Base-by-base conservation (phyloP, 1,140 invertebrate species). In the Drosophila ficusphila region DNA sequence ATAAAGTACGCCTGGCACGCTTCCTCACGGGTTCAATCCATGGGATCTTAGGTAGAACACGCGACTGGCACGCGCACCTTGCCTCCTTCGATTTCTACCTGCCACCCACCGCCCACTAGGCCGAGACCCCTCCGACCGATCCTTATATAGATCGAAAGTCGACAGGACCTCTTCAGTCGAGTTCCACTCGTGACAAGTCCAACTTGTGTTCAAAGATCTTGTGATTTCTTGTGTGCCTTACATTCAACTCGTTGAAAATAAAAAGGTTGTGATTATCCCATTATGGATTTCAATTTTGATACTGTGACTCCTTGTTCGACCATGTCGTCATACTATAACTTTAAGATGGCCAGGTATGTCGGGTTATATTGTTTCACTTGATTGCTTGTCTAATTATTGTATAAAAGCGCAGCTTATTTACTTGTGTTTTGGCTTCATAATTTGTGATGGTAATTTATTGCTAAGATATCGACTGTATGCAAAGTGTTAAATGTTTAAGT, bases 121-220 rank as follows among this genome's bases (percentile, higher is more conserved):
- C n/a, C 41, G 25, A 11, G 12, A 21, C 36, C 58, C 25, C 34
- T 46, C 19, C 9, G n/a, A 1, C 6, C 57, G 58, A 51, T 70
- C 56, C 49, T 88, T 86, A 86, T 88, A 86, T 86, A 86, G 82
- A 36, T 41, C 51, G 54, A 1, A 7, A 4, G 39, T 8, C 11
- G 5, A 0, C 38, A 19, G 12, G 14, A 34, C 14, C 34, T 53
- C 42, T 51, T 86, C 81, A 86, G 82, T 86, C 70, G 82, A 86
- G 82, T 86, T 69, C 33, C 48, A 86, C 82, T 88, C 81, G 81
- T 73, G 68, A 57, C 81, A 86, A 88, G 81, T 88, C 18, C 64
- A 86, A 88, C 81, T 86, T 85, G 73, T 81, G 79, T 42, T 12
- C 34, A 52, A 44, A 38, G 49, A 64, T 69, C 48, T 46, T 75